Evolutionary conservation across 2,797 vertebrate genomes (phyloP), one percentile per base, ranked within the genome.

Genomic region (Smutsia temminckii): DNA sequence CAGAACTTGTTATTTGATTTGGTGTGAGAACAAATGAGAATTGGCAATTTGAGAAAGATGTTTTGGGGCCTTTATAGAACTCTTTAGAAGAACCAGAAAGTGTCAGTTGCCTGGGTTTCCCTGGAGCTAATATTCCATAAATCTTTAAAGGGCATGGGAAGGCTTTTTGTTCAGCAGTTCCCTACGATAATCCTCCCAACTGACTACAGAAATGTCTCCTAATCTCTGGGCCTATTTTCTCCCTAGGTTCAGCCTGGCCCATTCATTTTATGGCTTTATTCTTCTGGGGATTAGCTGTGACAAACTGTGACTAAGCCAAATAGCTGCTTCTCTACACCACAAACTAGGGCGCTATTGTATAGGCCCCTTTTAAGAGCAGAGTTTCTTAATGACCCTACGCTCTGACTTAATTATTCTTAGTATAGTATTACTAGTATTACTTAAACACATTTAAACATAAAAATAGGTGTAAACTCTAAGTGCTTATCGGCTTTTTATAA

Each of bases 321-420:
- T 68, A 75, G 42, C 66, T 66, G 11, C 23, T 88, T 94, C 81
- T 66, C 40, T 72, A 17, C 25, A 40, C n/a, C 46, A 80, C 14
- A 68, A 61, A 69, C 42, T 4, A 59, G 68, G 61, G 5, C 9
- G 13, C 51, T 69, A 69, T 57, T 78, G 59, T 71, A 51, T 32
- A 46, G n/a, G 4, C 1, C 13, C 27, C 8, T 37, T 90, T 79
- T 93, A 55, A 92, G 68, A 94, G 78, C 21, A 79, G 89, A 79
- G 13, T 93, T 96, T 92, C 42, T 85, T 95, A 95, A 97, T 71
- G 72, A 90, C 75, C 57, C 72, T 69, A 83, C 93, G 57, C 66
- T 95, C 94, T 88, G 80, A 96, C 59, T 96, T 95, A 96, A 94
- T 97, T 95, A 95, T 96, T 92, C 63, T 92, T 93, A 92, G 88